Conservation (phyloP, 1,140 invertebrate species). For the Trichogramma pretiosum region DNA sequence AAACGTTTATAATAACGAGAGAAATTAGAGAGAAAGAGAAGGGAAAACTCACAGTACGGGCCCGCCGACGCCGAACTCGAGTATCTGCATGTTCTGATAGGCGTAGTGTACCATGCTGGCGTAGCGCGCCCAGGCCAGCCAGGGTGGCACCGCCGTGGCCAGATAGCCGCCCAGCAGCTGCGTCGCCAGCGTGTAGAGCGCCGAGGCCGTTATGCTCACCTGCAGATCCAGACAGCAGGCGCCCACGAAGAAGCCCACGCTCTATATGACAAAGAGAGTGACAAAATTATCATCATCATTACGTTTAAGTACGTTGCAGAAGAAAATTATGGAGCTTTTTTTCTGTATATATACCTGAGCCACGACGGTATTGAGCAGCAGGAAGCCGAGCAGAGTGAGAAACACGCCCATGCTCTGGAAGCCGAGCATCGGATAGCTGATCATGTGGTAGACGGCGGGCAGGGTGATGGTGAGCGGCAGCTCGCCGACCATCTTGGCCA, state of each 20-base stretch:
- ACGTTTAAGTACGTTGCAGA: not conserved
- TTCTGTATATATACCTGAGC: slow-evolving; percentile 60
- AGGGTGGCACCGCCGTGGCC: slow-evolving; percentile 66
- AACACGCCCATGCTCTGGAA: slow-evolving; percentile 56
- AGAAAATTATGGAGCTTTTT: not conserved
- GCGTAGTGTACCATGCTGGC: slow-evolving; percentile 76
- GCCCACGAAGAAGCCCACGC: slow-evolving; percentile 76
- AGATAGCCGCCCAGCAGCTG: slow-evolving; percentile 77
- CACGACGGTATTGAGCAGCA: slow-evolving; percentile 69
- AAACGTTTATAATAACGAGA: not conserved
- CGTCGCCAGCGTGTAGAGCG: slow-evolving; percentile 69
- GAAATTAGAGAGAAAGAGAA: not conserved
- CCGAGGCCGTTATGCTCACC: slow-evolving; percentile 70
- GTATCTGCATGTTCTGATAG: slow-evolving; percentile 78
- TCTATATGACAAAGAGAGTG: slow-evolving; percentile 46
- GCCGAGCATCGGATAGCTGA: slow-evolving; percentile 72
- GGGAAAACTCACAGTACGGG: slow-evolving; percentile 61
- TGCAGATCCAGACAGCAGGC: slow-evolving; percentile 74
- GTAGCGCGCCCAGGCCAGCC: slow-evolving; percentile 74
- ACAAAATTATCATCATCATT: not conserved
- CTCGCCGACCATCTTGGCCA: slow-evolving; percentile 80
- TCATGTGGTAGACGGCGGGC: slow-evolving; percentile 69
- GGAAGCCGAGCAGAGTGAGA: slow-evolving; percentile 60
- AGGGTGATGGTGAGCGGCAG: slow-evolving; percentile 67
- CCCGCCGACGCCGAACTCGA: slow-evolving; percentile 68